Evolutionary conservation across 2,113 vertebrate genomes (phyloP), one percentile per base, ranked within the genome.

Genomic region (Elanoides forficatus): DNA sequence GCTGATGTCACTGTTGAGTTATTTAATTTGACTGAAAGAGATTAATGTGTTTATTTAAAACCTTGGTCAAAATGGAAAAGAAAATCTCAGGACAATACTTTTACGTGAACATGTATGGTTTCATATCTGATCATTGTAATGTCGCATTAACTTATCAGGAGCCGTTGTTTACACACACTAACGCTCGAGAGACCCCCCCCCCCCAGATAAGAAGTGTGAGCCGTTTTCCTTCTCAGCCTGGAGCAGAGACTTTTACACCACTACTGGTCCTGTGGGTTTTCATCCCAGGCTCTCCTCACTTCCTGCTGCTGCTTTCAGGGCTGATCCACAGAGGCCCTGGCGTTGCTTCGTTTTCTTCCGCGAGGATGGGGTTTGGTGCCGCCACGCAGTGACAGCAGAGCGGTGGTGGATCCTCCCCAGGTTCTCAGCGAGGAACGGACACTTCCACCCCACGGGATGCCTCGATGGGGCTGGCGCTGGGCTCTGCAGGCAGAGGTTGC

Each of bases 1-100:
- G 94, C 96, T 97, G 95, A 98, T 97, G 97, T 98, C 97, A 98
- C 92, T 96, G 91, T 47, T 94, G 81, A 95, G 91, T 95, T 97
- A 97, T 98, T 97, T 98, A 96, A 97, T 97, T 98, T 97, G 94
- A 95, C 89, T 95, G 83, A 97, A 96, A 7, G 12, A 95, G 95
- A 97, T 97, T 97, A 97, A 96, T 95, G 82, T 97, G 90, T 97
- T 98, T 98, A 95, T 97, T 97, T 97, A 97, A 97, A 97, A 97
- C 90, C 93, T 90, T 79, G 86, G 93, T 98, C 86, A 67, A 97
- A 96, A 96, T 93, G 94, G 95, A 94, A 93, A 95, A 78, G 92
- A 62, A 97, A 97, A 94, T 96, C 92, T 93, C 3, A 2, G 34
- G 83, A 80, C 90, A 96, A 85, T 93, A 81, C 90, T 97, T 95